phyloP scores from a whole-genome alignment of 2,113 vertebrate species.

The Catagonus wagneri region DNA sequence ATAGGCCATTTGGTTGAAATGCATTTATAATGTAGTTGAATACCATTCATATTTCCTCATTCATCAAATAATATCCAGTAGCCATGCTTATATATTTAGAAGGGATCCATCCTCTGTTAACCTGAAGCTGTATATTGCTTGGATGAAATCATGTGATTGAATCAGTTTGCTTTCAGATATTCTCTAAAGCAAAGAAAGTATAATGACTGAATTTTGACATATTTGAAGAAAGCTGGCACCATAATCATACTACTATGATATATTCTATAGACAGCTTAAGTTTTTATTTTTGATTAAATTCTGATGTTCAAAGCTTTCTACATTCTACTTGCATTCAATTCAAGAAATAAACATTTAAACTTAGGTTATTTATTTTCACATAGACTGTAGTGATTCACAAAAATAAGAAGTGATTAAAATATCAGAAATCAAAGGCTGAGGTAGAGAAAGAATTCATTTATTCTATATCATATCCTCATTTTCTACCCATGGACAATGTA shows the following conservation, averaged over 20 bases:
- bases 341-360: background rate
- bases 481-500: background rate
- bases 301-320: background rate
- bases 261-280: background rate
- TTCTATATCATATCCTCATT: background rate
- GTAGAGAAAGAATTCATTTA: background rate
- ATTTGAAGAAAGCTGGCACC: background rate
- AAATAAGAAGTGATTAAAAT: background rate
- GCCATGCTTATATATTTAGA: background rate
- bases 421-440: background rate
- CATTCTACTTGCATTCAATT: background rate
- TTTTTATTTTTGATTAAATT: background rate
- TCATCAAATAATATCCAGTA: constrained; percentile 3
- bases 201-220: background rate
- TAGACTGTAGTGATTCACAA: background rate
- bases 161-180: background rate
- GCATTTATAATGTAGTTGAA: background rate
- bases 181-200: constrained; percentile 25
- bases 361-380: background rate
- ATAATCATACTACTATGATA: background rate
- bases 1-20: background rate
- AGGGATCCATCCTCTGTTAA: background rate
- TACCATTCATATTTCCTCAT: background rate
- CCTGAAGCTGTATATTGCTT: constrained; percentile 8
- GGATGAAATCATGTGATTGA: background rate